These are phyloP conservation scores for Pagetopsis macropterus DNA, from an alignment of 2,797 vertebrate species.

Conservation along the genomic window DNA sequence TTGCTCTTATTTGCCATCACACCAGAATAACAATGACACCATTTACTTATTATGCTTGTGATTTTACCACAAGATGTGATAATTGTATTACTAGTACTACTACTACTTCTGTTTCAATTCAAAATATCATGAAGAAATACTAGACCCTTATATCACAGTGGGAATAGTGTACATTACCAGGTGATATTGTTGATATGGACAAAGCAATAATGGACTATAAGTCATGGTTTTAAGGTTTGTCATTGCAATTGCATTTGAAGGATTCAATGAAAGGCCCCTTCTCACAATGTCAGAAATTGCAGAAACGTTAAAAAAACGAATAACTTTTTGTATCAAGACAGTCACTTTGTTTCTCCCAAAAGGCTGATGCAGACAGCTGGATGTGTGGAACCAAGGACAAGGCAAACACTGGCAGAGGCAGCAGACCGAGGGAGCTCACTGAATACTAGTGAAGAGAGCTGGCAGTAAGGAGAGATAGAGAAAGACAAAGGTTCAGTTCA, in stretches of 20 bases:
- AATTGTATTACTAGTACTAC: neutral
- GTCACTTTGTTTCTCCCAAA: constrained; percentile 32
- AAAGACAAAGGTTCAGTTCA: constrained; percentile 66
- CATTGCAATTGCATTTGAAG: constrained; percentile 21
- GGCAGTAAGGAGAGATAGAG: constrained; percentile 8
- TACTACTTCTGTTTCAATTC: neutral
- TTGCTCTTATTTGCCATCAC: neutral
- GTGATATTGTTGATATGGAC: neutral
- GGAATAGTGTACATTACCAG: too few relatives aligned
- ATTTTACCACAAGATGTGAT: neutral
- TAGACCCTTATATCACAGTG: neutral
- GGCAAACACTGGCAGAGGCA: constrained; percentile 37
- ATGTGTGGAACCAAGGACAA: constrained; percentile 61
- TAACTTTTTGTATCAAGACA: neutral
- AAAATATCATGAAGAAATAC: neutral
- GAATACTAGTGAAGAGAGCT: constrained; percentile 17
- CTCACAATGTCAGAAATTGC: constrained; percentile 12
- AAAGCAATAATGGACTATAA: constrained; percentile 9
- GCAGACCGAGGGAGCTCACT: constrained; percentile 39
- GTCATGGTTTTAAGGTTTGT: constrained; percentile 17
- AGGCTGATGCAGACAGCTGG: constrained; percentile 24
- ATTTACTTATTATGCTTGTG: too few relatives aligned
- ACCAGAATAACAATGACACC: too few relatives aligned
- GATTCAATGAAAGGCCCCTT: constrained; percentile 13
- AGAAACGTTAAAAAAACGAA: constrained; percentile 4